Percentiles rank a stretch among this genome's conserved stretches.
Conservation (phyloP, 2,797 vertebrate genomes). For the Antrozous pallidus region DNA sequence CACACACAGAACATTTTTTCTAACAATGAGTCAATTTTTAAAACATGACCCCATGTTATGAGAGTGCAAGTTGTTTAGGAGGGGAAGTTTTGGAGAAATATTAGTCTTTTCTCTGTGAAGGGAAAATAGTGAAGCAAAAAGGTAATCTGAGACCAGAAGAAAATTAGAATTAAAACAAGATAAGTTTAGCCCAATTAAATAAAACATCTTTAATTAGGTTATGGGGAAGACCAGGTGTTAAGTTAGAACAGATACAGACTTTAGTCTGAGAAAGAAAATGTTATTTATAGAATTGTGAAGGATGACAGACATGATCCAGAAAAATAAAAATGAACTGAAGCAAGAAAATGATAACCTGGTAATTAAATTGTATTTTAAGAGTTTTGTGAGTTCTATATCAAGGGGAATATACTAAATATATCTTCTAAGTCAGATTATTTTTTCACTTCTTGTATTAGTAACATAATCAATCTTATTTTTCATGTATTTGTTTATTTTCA, state of each 20-base stretch:
- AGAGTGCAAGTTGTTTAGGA: neutral
- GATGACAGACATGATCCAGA: neutral
- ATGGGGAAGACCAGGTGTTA: constrained; percentile 17
- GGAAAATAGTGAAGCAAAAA: constrained; percentile 33
- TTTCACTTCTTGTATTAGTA: constrained; percentile 9
- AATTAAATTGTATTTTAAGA: constrained; percentile 29
- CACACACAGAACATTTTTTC: neutral
- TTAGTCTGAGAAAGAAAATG: constrained; percentile 16
- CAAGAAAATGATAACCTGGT: neutral
- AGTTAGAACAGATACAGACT: neutral
- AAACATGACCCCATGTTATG: neutral
- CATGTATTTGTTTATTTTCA: neutral
- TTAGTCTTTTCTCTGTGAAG: neutral
- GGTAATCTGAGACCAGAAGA: constrained; percentile 21
- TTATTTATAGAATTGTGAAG: neutral
- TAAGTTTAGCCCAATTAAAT: constrained; percentile 42
- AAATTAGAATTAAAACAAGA: constrained; percentile 48
- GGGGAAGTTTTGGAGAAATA: constrained; percentile 13
- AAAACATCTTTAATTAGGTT: constrained; percentile 31
- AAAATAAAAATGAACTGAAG: neutral
- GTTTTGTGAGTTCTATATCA: neutral
- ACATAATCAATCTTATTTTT: neutral
- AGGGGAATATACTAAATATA: neutral
- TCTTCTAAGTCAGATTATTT: constrained; percentile 9
- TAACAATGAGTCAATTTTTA: neutral